These are phyloP conservation scores for Electrophaes corylata DNA, from an alignment of 2,888 invertebrate species.

Conservation along the genomic window DNA sequence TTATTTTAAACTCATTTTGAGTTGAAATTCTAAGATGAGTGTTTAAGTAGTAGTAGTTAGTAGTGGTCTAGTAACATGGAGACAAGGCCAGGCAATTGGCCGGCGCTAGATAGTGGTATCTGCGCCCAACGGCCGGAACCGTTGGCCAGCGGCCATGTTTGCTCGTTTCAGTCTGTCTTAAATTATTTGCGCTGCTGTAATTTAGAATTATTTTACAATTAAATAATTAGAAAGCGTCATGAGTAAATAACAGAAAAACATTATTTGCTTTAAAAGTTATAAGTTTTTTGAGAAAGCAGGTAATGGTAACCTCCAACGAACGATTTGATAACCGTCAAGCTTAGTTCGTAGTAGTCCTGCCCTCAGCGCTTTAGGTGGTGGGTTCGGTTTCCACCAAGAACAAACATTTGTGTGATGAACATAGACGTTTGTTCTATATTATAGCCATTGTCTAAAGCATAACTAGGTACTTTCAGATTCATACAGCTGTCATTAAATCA, in stretches of 20 bases:
- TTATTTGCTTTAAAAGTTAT: background rate
- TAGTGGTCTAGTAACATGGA: background rate
- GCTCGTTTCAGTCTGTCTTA: slow-evolving; percentile 36
- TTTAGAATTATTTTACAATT: slow-evolving; percentile 3
- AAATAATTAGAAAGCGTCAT: background rate
- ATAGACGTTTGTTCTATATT: too few species aligned
- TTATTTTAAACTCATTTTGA: too few species aligned
- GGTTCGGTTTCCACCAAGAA: too few species aligned
- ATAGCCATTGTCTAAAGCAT: too few species aligned
- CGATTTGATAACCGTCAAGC: too few species aligned
- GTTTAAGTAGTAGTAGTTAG: slow-evolving; percentile 49
- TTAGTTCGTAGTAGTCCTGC: too few species aligned
- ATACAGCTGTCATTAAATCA: too few species aligned
- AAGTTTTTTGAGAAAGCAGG: background rate
- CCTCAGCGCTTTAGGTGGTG: too few species aligned
- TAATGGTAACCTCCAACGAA: too few species aligned
- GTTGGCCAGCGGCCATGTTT: slow-evolving; percentile 51
- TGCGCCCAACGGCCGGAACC: slow-evolving; percentile 46
- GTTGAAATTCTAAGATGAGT: slow-evolving; percentile 65
- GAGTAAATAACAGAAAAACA: too few species aligned
- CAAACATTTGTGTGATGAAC: too few species aligned
- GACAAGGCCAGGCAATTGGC: background rate
- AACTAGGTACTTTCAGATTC: too few species aligned
- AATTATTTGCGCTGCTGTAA: slow-evolving; percentile 30
- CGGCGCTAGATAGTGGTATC: slow-evolving; percentile 52